phyloP scores from a whole-genome alignment of 2,797 vertebrate genomes.

The Sebastes diploproa region DNA sequence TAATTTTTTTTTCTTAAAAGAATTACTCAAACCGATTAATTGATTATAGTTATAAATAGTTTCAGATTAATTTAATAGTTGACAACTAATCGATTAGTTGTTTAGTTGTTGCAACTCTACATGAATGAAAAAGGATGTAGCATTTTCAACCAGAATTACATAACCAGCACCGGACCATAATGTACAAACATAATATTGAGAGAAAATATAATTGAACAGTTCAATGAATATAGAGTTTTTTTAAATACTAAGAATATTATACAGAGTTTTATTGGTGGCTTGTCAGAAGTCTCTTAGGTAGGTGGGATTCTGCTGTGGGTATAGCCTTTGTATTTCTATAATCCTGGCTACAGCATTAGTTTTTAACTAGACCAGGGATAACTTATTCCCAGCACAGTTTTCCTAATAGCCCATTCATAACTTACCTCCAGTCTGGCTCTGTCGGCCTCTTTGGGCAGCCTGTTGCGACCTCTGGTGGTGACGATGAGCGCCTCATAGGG shows the following conservation, averaged over 20 bases:
- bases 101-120: too few species aligned
- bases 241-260: neutral
- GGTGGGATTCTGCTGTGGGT: neutral
- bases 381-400: neutral
- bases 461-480: slow-evolving; percentile 94
- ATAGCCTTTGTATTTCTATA: neutral
- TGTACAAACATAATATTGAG: neutral
- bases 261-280: neutral
- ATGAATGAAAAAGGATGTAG: neutral
- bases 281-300: neutral
- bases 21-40: too few species aligned
- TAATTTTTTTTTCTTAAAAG: too few species aligned
- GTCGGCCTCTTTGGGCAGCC: slow-evolving; percentile 95
- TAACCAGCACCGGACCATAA: neutral
- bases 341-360: neutral
- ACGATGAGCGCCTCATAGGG: slow-evolving; percentile 95
- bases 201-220: neutral
- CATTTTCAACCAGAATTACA: neutral
- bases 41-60: too few species aligned
- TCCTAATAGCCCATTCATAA: neutral
- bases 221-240: neutral
- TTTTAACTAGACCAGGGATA: neutral
- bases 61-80: too few species aligned
- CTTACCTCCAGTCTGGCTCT: slow-evolving; percentile 94
- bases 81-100: too few species aligned